phyloP scores from a whole-genome alignment of 2,888 invertebrate species.

The Nowickia ferox region DNA sequence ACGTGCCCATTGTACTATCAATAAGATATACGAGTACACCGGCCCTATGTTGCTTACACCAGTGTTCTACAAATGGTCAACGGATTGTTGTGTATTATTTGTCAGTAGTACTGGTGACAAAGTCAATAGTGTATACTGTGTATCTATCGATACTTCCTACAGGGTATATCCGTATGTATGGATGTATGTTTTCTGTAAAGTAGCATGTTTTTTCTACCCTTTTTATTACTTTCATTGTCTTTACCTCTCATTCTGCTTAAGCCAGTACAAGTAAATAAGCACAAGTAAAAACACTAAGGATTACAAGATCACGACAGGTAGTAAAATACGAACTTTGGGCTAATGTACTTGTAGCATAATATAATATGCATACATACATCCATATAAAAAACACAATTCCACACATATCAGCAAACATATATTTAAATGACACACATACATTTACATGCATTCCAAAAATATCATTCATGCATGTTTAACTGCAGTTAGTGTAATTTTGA shows the following conservation, averaged over 20 bases:
- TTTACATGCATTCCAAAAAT: background rate
- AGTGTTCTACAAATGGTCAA: too few species aligned
- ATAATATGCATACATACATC: slow-evolving; percentile 18
- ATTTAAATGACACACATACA: background rate
- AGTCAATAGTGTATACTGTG: too few species aligned
- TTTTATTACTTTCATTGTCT: slow-evolving; percentile 41
- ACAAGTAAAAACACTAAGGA: slow-evolving; percentile 60
- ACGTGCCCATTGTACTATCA: too few species aligned
- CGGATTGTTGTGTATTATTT: too few species aligned
- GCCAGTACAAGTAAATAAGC: slow-evolving; percentile 52
- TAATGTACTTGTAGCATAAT: slow-evolving; percentile 63
- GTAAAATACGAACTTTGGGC: slow-evolving; percentile 69
- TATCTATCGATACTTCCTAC: too few species aligned
- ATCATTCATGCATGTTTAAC: slow-evolving; percentile 42
- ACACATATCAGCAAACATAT: too few species aligned
- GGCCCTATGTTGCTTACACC: too few species aligned
- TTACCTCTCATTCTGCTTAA: slow-evolving; percentile 1
- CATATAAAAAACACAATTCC: background rate
- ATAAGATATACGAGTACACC: too few species aligned
- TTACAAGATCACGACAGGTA: slow-evolving; percentile 70
- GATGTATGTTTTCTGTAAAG: background rate
- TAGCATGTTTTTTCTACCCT: slow-evolving; percentile 13
- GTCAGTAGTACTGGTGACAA: too few species aligned
- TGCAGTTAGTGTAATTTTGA: slow-evolving; percentile 44
- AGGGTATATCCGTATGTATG: background rate